Conservation (phyloP, 1,140 invertebrate genomes). For the Sinonovacula constricta region DNA sequence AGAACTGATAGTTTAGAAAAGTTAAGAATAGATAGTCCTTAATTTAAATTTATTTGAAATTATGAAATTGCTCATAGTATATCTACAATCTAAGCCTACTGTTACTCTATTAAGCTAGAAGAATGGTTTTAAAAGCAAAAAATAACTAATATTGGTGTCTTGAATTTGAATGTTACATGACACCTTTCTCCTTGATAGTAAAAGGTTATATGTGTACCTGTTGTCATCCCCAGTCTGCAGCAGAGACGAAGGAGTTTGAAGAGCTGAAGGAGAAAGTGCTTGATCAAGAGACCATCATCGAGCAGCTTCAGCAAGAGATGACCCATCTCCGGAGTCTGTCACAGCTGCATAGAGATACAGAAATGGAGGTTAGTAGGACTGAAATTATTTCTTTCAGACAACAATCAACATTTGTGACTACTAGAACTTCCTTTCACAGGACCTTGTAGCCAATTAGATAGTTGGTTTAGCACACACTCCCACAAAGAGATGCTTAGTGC, state of each 20-base stretch:
- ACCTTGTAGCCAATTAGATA: too few relatives aligned
- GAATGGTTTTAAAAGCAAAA: background rate
- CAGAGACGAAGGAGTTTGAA: slow-evolving; percentile 9
- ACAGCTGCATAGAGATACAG: slow-evolving; percentile 8
- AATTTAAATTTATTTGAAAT: too few relatives aligned
- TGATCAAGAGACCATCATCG: slow-evolving; percentile 44
- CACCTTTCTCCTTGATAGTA: background rate
- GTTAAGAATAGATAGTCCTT: too few relatives aligned
- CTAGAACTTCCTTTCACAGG: too few relatives aligned
- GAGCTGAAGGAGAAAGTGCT: slow-evolving; percentile 44
- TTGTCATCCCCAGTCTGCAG: background rate
- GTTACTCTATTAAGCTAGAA: background rate
- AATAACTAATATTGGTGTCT: background rate
- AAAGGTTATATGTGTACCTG: background rate
- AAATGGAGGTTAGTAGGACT: slow-evolving; percentile 29
- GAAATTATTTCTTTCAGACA: background rate
- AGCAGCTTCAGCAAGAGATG: slow-evolving; percentile 46
- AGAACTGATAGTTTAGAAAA: too few relatives aligned
- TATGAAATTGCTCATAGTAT: background rate
- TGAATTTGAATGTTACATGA: background rate
- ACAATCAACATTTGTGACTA: too few relatives aligned
- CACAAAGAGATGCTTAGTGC: background rate
- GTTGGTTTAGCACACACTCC: background rate
- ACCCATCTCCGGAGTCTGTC: slow-evolving; percentile 12
- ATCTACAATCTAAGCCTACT: background rate